Evolutionary conservation across 2,797 vertebrate species (phyloP).

Genomic region (Acanthornis magna): DNA sequence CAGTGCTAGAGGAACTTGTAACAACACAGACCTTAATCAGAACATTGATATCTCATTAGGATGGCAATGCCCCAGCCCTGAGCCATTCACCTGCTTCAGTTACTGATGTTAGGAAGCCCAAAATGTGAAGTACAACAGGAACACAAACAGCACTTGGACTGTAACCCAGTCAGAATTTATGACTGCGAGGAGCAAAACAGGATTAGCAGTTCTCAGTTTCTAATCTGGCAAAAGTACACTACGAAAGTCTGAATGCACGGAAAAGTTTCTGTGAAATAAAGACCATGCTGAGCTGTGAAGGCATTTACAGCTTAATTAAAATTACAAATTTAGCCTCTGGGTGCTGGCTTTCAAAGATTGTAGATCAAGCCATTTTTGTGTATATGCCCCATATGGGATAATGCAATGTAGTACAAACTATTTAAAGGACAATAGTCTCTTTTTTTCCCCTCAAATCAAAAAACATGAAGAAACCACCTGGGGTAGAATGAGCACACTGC

Average conservation of each 20-base stretch:
- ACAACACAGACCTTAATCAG: neutral
- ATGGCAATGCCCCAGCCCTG: fast-evolving
- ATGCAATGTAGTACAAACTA: neutral
- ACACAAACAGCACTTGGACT: neutral
- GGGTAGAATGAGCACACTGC: neutral
- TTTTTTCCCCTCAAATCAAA: neutral
- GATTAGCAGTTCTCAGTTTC: neutral
- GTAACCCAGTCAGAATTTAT: neutral
- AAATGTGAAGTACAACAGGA: neutral
- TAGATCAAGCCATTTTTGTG: neutral
- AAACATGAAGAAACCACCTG: neutral
- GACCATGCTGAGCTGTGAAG: neutral
- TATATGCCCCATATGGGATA: neutral
- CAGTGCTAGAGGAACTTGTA: neutral
- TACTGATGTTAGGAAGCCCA: neutral
- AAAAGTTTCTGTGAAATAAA: neutral
- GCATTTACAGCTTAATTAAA: neutral
- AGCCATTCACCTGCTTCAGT: neutral
- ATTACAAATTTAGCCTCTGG: neutral
- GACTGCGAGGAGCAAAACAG: neutral
- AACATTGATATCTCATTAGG: neutral
- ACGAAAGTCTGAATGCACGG: neutral
- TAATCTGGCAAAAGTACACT: neutral
- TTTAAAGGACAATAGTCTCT: neutral
- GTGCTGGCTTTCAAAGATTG: neutral